Evolutionary conservation across 2,888 invertebrate genomes (phyloP).

Genomic region (Drosophila pseudotakahashii): DNA sequence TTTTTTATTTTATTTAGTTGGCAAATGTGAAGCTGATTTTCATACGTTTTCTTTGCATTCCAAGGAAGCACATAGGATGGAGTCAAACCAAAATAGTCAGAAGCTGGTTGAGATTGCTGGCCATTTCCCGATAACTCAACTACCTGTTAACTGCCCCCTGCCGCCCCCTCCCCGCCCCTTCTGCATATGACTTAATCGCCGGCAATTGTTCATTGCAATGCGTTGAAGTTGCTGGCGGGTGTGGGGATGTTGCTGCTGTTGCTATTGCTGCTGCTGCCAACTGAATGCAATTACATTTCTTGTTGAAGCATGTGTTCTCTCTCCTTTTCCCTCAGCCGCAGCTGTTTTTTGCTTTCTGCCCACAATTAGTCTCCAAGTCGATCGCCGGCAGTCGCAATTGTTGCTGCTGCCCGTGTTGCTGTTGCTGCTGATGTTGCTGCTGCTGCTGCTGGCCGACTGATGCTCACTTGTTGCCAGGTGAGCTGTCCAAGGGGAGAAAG

Average conservation of each 20-base stretch:
- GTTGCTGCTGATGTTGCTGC: constrained; percentile 20
- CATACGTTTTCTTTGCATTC: not conserved
- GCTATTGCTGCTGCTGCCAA: constrained; percentile 28
- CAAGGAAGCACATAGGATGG: not conserved
- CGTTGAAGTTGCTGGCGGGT: constrained; percentile 38
- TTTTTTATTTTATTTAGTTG: not conserved
- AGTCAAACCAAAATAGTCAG: constrained; percentile 53
- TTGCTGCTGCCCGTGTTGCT: constrained; percentile 18
- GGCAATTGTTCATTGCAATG: constrained; percentile 71
- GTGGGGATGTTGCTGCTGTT: constrained; percentile 27
- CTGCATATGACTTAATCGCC: constrained; percentile 73
- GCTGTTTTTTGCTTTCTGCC: constrained; percentile 30
- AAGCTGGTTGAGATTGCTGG: constrained; percentile 36
- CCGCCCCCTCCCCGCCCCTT: not conserved
- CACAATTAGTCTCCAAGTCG: constrained; percentile 44
- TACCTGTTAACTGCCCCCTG: constrained; percentile 18
- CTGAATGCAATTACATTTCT: constrained; percentile 68
- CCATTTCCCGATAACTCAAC: constrained; percentile 44
- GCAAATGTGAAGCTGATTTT: too few species aligned
- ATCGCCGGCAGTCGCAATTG: constrained; percentile 53
- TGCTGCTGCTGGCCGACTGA: constrained; percentile 46
- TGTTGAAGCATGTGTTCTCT: constrained; percentile 50
- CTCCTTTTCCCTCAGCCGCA: constrained; percentile 17
- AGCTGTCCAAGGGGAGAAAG: constrained; percentile 41
- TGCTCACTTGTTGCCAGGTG: constrained; percentile 64